Conservation (phyloP, 2,797 vertebrate genomes). For the Microhierax caerulescens region DNA sequence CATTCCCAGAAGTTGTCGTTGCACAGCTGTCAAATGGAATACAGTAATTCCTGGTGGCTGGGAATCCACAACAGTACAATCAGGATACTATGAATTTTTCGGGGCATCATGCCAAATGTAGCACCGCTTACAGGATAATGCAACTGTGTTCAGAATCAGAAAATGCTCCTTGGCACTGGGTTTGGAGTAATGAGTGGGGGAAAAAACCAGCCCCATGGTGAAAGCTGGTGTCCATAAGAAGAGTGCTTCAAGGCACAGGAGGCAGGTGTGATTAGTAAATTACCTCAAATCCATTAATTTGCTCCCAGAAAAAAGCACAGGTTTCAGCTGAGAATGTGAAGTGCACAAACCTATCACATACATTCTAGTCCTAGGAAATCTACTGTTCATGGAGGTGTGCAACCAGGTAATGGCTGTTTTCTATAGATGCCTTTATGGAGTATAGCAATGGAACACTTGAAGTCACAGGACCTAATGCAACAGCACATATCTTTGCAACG, state of each 20-base stretch:
- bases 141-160: background rate
- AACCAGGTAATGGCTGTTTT: constrained; percentile 11
- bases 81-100: background rate
- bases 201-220: background rate
- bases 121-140: background rate
- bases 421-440: constrained; percentile 86
- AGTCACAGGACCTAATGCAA: constrained; percentile 87
- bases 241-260: background rate
- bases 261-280: background rate
- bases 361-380: background rate
- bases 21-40: background rate
- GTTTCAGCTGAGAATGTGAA: background rate
- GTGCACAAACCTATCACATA: background rate
- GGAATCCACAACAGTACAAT: background rate
- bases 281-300: background rate
- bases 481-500: constrained; percentile 93
- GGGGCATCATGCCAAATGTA: background rate
- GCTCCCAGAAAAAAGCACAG: background rate
- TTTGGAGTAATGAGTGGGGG: background rate
- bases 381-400: background rate
- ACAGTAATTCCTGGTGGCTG: background rate
- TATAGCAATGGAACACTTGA: constrained; percentile 80
- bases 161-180: background rate
- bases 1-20: background rate
- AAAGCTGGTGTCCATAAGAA: background rate